Conservation (phyloP, 2,888 invertebrate genomes). For the Drosophila testacea region DNA sequence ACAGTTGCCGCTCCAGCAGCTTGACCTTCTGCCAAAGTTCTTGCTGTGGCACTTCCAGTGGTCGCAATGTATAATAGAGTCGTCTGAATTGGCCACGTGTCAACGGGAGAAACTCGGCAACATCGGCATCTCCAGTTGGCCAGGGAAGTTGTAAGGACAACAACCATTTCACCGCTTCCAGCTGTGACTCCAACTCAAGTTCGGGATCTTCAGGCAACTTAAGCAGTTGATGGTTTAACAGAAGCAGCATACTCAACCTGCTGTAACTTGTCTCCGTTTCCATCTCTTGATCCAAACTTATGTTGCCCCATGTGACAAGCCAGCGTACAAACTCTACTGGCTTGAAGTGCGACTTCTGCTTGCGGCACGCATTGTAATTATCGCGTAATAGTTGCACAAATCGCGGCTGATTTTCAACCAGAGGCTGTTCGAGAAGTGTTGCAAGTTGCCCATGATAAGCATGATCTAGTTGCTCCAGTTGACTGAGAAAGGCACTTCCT, state of each 20-base stretch:
- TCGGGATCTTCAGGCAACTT: too few relatives aligned
- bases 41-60: background rate
- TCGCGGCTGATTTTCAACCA: background rate
- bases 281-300: background rate
- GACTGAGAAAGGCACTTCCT: slow-evolving; percentile 20
- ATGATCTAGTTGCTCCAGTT: slow-evolving; percentile 46
- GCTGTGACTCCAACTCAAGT: too few relatives aligned
- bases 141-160: slow-evolving; percentile 21
- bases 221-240: too few relatives aligned
- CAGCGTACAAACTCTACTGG: slow-evolving; percentile 24
- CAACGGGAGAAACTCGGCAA: slow-evolving; percentile 8
- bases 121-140: background rate
- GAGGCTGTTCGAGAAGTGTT: background rate
- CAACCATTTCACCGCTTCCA: slow-evolving; percentile 28
- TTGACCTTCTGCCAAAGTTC: slow-evolving; percentile 31
- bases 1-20: slow-evolving; percentile 17
- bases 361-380: slow-evolving; percentile 51
- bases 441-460: slow-evolving; percentile 42
- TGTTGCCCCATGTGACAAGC: slow-evolving; percentile 12
- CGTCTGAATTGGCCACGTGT: background rate
- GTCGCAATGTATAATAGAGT: slow-evolving; percentile 19
- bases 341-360: slow-evolving; percentile 4
- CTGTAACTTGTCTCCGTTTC: too few relatives aligned
- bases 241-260: slow-evolving; percentile 5
- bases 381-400: slow-evolving; percentile 38